Conservation (phyloP, 1,140 invertebrate genomes). For the Hylaeus volcanicus region DNA sequence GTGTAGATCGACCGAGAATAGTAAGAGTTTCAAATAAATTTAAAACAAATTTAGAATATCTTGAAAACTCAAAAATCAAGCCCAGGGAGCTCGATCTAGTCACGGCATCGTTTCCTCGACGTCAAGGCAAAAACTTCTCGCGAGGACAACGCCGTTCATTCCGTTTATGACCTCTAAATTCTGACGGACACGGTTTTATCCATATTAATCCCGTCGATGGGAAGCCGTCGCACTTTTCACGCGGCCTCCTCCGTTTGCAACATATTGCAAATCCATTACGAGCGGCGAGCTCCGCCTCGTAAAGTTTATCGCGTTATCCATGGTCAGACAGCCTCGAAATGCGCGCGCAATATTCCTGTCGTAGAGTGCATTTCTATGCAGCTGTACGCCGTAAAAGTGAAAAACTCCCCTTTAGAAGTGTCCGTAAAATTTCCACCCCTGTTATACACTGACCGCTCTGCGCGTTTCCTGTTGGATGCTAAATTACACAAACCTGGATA, state of each 20-base stretch:
- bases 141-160: slow-evolving; percentile 12
- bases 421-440: slow-evolving; percentile 36
- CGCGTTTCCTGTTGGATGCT: too few relatives aligned
- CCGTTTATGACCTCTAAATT: slow-evolving; percentile 37
- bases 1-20: too few relatives aligned
- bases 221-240: slow-evolving; percentile 52
- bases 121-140: not conserved
- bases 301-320: slow-evolving; percentile 67
- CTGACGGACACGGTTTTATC: slow-evolving; percentile 49
- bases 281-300: slow-evolving; percentile 57
- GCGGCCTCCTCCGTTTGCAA: slow-evolving; percentile 48
- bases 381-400: slow-evolving; percentile 57
- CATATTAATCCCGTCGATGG: slow-evolving; percentile 58
- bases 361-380: slow-evolving; percentile 62
- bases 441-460: slow-evolving; percentile 5
- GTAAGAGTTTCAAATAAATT: too few relatives aligned
- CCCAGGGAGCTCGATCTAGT: too few relatives aligned
- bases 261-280: slow-evolving; percentile 68
- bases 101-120: too few relatives aligned
- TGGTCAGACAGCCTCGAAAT: slow-evolving; percentile 61
- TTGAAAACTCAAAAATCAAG: too few relatives aligned
- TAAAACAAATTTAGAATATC: too few relatives aligned
- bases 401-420: slow-evolving; percentile 56
- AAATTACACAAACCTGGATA: too few relatives aligned
- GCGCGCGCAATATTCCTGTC: slow-evolving; percentile 55